Conservation (phyloP, 2,888 invertebrate genomes). For the Proisotoma minuta region DNA sequence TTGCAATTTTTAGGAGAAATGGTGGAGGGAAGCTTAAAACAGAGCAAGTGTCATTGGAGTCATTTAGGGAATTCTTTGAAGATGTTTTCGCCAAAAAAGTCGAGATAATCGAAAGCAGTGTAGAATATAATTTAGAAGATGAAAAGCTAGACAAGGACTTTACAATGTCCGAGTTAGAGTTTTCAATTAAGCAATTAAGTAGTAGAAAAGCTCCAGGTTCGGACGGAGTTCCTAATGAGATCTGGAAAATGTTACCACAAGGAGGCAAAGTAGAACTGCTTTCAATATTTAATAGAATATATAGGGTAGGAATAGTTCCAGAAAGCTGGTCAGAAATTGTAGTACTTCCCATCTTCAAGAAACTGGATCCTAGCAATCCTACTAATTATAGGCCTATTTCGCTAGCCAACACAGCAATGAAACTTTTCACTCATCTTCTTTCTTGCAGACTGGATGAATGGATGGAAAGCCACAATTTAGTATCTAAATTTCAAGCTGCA, state of each 20-base stretch:
- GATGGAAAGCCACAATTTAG: slow-evolving; percentile 34
- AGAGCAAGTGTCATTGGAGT: too few relatives aligned
- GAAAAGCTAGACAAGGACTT: slow-evolving; percentile 9
- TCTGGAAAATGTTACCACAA: slow-evolving; percentile 6
- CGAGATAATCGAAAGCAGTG: too few relatives aligned
- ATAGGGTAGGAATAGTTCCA: background rate
- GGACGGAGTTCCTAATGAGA: slow-evolving; percentile 14
- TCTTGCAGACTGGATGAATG: slow-evolving; percentile 30
- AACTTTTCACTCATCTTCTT: slow-evolving; percentile 41
- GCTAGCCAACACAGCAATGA: slow-evolving; percentile 33
- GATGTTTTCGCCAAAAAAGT: too few relatives aligned
- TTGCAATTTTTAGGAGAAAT: too few relatives aligned
- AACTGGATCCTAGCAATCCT: slow-evolving; percentile 31
- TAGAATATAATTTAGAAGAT: too few relatives aligned
- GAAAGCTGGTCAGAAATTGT: background rate
- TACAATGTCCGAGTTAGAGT: slow-evolving; percentile 7
- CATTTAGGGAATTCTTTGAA: too few relatives aligned
- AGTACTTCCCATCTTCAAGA: slow-evolving; percentile 38
- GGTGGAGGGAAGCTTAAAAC: too few relatives aligned
- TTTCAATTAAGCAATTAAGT: slow-evolving; percentile 5
- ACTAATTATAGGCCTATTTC: slow-evolving; percentile 39
- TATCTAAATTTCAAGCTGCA: slow-evolving; percentile 46
- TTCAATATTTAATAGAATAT: slow-evolving; percentile 8
- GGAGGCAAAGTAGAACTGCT: background rate
- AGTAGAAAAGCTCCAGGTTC: slow-evolving; percentile 17